These are phyloP conservation scores for Hiodon tergisus DNA, from an alignment of 2,113 vertebrate species.

Conservation along the genomic window DNA sequence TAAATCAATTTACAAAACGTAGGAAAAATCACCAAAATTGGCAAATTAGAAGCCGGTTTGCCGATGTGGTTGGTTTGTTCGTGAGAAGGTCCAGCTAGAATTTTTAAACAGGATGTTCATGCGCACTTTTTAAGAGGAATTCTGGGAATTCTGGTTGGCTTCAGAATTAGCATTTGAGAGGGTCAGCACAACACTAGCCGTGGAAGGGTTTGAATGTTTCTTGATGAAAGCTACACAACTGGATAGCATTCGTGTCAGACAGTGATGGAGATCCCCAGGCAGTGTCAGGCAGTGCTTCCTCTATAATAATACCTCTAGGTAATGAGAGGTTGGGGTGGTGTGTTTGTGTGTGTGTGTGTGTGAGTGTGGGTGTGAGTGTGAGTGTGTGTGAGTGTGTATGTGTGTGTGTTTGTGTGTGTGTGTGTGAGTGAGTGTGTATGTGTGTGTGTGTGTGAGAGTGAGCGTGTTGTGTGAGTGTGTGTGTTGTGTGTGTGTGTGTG, in stretches of 20 bases:
- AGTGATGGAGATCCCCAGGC: neutral
- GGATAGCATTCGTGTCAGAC: neutral
- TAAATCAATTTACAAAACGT: slow-evolving; percentile 11
- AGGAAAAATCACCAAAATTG: neutral
- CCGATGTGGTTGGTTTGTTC: neutral
- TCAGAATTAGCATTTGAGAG: neutral
- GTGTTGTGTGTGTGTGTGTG: too few relatives aligned
- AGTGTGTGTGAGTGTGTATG: neutral
- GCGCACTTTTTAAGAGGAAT: neutral
- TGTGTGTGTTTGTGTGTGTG: neutral
- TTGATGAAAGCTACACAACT: neutral
- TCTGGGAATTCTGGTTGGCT: neutral
- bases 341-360: too few relatives aligned
- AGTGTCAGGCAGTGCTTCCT: neutral
- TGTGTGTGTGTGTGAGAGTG: too few relatives aligned
- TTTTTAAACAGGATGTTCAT: neutral
- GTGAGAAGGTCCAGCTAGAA: neutral
- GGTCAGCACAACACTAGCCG: neutral
- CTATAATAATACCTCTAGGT: too few relatives aligned
- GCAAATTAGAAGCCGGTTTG: too few relatives aligned
- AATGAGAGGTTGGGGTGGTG: too few relatives aligned
- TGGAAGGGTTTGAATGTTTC: neutral
- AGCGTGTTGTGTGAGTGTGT: neutral
- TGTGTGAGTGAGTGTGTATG: neutral
- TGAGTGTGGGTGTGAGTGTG: neutral